A percentile compares a stretch with the other conserved stretches of the same genome.
These are phyloP conservation scores for Sterrhoptilus dennistouni DNA, from an alignment of 2,113 vertebrate genomes.

Conservation along the genomic window DNA sequence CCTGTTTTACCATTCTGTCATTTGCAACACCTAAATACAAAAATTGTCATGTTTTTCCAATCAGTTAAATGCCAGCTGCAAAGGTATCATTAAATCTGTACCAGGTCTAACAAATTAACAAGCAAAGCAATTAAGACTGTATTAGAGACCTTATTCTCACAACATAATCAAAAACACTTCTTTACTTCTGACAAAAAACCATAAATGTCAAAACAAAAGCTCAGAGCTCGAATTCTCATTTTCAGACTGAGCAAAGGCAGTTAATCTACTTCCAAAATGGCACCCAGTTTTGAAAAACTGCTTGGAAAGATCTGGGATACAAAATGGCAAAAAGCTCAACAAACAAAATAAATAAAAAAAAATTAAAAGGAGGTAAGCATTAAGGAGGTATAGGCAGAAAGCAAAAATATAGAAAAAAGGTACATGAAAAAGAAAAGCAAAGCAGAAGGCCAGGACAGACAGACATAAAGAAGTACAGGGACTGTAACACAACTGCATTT, in stretches of 20 bases:
- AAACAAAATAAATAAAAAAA: neutral
- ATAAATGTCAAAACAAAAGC: neutral
- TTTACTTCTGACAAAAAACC: neutral
- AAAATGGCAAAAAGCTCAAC: neutral
- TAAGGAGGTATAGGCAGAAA: neutral
- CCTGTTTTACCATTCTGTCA: neutral
- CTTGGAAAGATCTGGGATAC: neutral
- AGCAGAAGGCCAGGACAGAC: neutral
- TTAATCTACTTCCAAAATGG: neutral
- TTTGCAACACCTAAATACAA: neutral
- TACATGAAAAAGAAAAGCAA: neutral
- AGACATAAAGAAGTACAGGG: neutral
- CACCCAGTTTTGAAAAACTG: neutral
- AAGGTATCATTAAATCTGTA: neutral
- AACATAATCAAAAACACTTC: neutral
- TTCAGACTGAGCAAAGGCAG: neutral
- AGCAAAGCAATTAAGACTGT: neutral
- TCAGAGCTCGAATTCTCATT: neutral
- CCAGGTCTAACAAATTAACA: conserved; percentile 7
- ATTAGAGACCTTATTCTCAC: neutral
- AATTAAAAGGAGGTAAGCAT: neutral
- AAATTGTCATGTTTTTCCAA: neutral
- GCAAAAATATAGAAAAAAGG: neutral
- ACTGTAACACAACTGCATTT: neutral
- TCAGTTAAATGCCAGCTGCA: conserved; percentile 25